Base-by-base conservation (phyloP, 1,140 invertebrate species). In the Drosophila ficusphila region DNA sequence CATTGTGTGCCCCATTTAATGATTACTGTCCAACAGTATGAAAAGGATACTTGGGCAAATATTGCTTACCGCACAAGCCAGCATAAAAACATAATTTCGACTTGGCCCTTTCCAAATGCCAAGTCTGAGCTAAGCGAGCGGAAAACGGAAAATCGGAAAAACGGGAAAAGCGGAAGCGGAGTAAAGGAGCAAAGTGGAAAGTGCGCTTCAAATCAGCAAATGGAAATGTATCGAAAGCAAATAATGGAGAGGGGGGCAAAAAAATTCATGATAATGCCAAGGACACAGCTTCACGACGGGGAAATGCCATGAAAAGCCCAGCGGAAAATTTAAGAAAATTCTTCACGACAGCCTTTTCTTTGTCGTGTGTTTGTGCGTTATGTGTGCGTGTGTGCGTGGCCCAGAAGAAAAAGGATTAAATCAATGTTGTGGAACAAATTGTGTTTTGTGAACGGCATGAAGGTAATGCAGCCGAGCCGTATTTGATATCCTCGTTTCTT, bases 361-460 rank as follows among this genome's bases (percentile, higher is more conserved):
- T 56, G 41, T 69, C 21, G 21, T 48, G 9, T n/a, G n/a, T 21
- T 21, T 12, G 14, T 31, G 44, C n/a, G 42, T 41, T 3, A 12
- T 23, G 19, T 44, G 39, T 34, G 29, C 29, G 27, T 71, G 69
- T 72, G 41, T 70, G 68, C 46, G 25, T 72, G 69, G 46, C 47
- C 38, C 54, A 29, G 47, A 72, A 72, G 47, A 74, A 75, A 75
- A 75, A 75, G 72, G 72, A 75, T 75, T 75, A 75, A 75, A 75
- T 75, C 72, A 75, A 75, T 75, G 72, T 75, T 75, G 49, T 74
- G 72, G 72, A 75, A 75, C 69, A 72, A 72, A 72, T 72, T 72
- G 69, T 27, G 69, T 39, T 72, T 72, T 53, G 47, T 71, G 48
- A 7, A 7, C 14, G 68, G 19, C 31, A 49, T 71, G 54, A 51